A percentile compares a stretch with the other conserved stretches of the same genome.
Evolutionary conservation across 2,797 vertebrate genomes (phyloP).

Genomic region (Notolabrus celidotus): DNA sequence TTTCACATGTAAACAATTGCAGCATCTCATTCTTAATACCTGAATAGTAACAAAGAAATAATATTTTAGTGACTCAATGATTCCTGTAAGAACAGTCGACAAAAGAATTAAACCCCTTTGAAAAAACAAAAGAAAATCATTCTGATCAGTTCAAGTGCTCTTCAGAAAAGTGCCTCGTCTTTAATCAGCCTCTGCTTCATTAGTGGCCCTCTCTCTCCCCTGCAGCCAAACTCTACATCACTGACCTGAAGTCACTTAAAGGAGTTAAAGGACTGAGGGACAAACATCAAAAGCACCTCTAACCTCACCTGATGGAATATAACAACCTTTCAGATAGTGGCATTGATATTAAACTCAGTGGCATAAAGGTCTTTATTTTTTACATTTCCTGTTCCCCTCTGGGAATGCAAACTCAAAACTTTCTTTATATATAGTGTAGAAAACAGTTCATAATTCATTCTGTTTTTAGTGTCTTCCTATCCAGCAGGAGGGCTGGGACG

Average conservation of each 20-base stretch:
- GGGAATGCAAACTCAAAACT: too few species aligned
- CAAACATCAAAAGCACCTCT: too few species aligned
- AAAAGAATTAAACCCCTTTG: constrained; percentile 47
- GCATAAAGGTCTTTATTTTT: too few species aligned
- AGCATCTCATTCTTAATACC: constrained; percentile 77
- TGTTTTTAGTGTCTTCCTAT: too few species aligned
- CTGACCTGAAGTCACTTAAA: background rate
- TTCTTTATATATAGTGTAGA: too few species aligned
- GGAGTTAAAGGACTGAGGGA: too few species aligned
- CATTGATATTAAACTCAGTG: too few species aligned
- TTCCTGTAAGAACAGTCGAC: constrained; percentile 80
- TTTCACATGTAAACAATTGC: constrained; percentile 83
- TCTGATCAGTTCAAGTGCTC: constrained; percentile 49
- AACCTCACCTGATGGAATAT: too few species aligned
- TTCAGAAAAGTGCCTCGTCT: background rate
- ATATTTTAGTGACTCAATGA: constrained; percentile 61
- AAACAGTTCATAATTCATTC: too few species aligned
- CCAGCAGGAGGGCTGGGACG: too few species aligned
- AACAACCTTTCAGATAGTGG: too few species aligned
- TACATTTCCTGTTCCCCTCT: too few species aligned
- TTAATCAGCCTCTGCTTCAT: constrained; percentile 40
- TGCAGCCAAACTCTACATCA: constrained; percentile 42
- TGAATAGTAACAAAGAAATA: constrained; percentile 79
- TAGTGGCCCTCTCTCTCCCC: constrained; percentile 23
- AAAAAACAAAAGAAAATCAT: constrained; percentile 14